These are phyloP conservation scores for Vicugna pacos DNA, from an alignment of 2,113 vertebrate species.

Conservation along the genomic window DNA sequence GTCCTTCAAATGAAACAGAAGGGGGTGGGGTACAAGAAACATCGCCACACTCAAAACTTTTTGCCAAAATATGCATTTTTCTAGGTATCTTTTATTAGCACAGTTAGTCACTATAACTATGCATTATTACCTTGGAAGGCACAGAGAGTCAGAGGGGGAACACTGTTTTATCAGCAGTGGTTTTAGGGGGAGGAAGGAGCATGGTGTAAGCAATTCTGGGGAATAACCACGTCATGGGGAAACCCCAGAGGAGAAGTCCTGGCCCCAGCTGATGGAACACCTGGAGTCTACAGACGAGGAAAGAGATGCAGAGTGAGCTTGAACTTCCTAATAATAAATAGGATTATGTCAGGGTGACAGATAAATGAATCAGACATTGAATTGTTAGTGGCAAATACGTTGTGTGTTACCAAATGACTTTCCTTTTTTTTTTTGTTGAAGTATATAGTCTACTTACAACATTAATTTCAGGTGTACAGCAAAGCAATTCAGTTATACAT, in stretches of 20 bases:
- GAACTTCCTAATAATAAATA: neutral
- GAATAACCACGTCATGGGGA: neutral
- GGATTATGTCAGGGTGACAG: neutral
- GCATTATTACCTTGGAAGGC: neutral
- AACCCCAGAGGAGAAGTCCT: neutral
- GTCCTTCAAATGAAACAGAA: neutral
- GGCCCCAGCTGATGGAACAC: neutral
- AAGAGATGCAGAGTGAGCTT: neutral
- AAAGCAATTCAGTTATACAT: too few relatives aligned
- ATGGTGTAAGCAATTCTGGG: neutral
- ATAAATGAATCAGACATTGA: neutral
- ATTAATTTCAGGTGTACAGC: too few relatives aligned
- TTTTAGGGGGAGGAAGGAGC: neutral
- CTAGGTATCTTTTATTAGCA: neutral
- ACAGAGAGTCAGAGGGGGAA: neutral
- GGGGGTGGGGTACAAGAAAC: neutral
- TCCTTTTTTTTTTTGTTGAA: neutral
- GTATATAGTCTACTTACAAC: too few relatives aligned
- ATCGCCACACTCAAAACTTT: neutral
- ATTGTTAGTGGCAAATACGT: neutral
- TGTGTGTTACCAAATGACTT: neutral
- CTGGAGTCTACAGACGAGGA: neutral
- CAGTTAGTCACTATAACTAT: neutral
- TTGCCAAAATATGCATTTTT: constrained; percentile 20
- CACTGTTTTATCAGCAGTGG: neutral